Evolutionary conservation across 2,797 vertebrate species (phyloP).

Genomic region (Sebastes trivittatus): DNA sequence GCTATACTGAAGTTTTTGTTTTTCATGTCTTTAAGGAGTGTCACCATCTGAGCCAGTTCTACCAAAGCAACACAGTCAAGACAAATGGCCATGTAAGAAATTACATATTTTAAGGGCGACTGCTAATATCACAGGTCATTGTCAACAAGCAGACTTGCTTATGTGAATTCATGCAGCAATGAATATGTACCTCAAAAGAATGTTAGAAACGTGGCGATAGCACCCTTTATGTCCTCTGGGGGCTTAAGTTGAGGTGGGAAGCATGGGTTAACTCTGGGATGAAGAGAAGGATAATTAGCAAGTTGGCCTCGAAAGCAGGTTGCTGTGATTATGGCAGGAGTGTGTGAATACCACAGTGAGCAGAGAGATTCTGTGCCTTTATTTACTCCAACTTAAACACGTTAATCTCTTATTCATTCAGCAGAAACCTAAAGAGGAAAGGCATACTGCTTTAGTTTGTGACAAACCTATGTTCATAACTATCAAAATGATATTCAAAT

Average conservation of each 20-base stretch:
- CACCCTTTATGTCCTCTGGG: constrained; percentile 1
- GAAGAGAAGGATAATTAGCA: constrained; percentile 70
- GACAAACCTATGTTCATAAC: not conserved
- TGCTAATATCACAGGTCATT: constrained; percentile 31
- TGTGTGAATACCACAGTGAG: constrained; percentile 73
- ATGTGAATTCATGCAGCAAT: constrained; percentile 3
- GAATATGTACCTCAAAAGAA: constrained; percentile 19
- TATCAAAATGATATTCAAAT: not conserved
- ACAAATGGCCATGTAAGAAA: constrained; percentile 3
- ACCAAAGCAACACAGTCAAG: constrained; percentile 1
- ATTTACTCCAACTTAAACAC: constrained; percentile 31
- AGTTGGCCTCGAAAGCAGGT: constrained; percentile 68
- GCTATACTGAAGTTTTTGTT: constrained; percentile 9
- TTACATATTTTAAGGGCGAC: constrained; percentile 24
- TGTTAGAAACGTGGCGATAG: constrained; percentile 39
- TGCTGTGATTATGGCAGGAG: constrained; percentile 70
- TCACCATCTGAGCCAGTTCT: not conserved
- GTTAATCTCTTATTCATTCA: constrained; percentile 31
- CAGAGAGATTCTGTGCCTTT: constrained; percentile 63
- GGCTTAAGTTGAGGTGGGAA: constrained; percentile 13
- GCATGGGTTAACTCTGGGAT: constrained; percentile 18
- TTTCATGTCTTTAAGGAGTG: not conserved
- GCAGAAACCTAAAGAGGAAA: not conserved
- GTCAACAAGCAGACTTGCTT: constrained; percentile 25
- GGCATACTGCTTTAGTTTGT: not conserved